Evolutionary conservation across 2,113 vertebrate species (phyloP), one percentile per base, ranked within the genome.

Genomic region (Salvelinus sp.): DNA sequence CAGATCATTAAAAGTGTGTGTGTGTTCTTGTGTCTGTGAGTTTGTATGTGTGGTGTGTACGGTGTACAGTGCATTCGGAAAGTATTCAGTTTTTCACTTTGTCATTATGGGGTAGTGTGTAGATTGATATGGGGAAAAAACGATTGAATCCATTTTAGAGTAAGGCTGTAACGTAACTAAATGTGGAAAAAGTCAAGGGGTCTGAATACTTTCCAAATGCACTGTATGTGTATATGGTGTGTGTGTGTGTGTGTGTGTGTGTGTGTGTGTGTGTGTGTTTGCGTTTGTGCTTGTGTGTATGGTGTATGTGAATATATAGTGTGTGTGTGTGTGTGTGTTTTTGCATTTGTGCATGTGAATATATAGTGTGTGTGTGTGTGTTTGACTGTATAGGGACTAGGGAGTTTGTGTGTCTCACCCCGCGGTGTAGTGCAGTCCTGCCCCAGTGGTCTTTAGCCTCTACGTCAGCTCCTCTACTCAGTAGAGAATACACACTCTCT

Each of bases 401-500:
- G n/a, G 64, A 27, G 64, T 68, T 18, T 47, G 68, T 38, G 66
- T 12, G 28, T 79, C 95, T 95, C 91, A 99, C 98, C 95, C 96
- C 97, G 80, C 97, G 90, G 72, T 99, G 97, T 47, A 99, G 84
- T 2, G 97, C 96, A 0, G 98, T 98, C 91, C 97, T 94, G 82
- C 96, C 96, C 95, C 96, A 96, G 74, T 95, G 95, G 89, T 99
- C 98, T 93, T 95, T 95, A 92, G 94, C 94, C 90, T 97, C 95
- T 22, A 97, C 96, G 10, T 93, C 94, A 85, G 97, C 97, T 88
- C 97, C 97, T 89, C 98, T 97, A 87, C 96, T 96, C 70, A 99
- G 93, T 71, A 99, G 90, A 58, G 95, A 95, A 91, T 96, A 97
- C 57, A 97, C 97, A 66, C 97, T 98, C 85, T 99, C 97, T 0